Evolutionary conservation across 2,888 invertebrate genomes (phyloP), one percentile per base, ranked within the genome.

Genomic region (Calliscelio sp.): DNA sequence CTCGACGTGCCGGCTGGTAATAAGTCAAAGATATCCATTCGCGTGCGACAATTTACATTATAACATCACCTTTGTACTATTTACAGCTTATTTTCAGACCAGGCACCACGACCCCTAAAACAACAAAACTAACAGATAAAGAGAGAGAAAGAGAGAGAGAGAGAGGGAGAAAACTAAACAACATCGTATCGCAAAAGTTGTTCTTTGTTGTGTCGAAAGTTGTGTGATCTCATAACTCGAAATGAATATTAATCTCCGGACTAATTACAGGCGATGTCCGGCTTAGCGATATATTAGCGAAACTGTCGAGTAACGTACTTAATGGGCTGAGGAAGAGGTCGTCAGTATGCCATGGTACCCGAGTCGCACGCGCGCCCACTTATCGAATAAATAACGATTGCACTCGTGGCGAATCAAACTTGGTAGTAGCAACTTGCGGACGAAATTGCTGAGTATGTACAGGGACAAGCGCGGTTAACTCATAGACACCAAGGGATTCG

Each of bases 371-470:
- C 61, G 44, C 14, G 22, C 7, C 61, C 61, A 53, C 51, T 66
- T 66, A 51, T 51, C n/a, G 46, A 46, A 46, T 63, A 28, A 46
- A 65, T 46, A 46, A 66, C 66, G 59, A 71, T 59, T 59, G 71
- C 71, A 57, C 57, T 71, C 49, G 38, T 55, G 28, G 28, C 55
- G 18, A 38, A 55, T 38, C 25, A 51, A 16, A 44, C n/a, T 53
- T 14, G 8, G 6, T 63, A 44, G 32, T 25, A 63, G 74, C 74
- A 63, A 74, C 57, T 53, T 63, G 44, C 74, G 63, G 53, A 78
- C 57, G 51, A 59, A 59, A 78, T 78, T 75, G 75, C 75, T 44
- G 51, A 68, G 77, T 78, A 78, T 77, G 77, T 77, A 65, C 68
- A 65, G 59, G 22, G n/a, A 61, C 28, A 71, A 71, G 57, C 44